Evolutionary conservation across 1,140 invertebrate species (phyloP), one percentile per base, ranked within the genome.

Genomic region (Pogonus chalceus): DNA sequence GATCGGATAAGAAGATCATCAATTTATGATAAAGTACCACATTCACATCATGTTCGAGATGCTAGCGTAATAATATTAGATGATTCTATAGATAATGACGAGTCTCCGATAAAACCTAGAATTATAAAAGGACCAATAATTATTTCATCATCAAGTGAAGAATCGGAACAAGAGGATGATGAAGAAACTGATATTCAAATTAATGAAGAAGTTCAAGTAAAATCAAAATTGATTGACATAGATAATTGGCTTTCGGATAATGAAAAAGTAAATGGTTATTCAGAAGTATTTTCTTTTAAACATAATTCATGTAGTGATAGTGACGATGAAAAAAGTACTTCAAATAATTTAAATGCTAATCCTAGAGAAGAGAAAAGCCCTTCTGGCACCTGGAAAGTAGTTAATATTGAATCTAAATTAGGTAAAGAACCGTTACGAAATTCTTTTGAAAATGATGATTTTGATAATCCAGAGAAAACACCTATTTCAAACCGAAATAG

Each of bases 1-100:
- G 62, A 58, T 55, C 53, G 60, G 35, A 50, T 67, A 26, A 52
- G 64, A 52, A 55, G 58, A 51, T 66, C 62, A 23, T 56, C 53
- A 22, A 53, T 61, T 35, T 58, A 58, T 56, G 56, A 62, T n/a
- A 62, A 61, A 55, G 16, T 50, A 26, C 12, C 20, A 49, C 51
- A 12, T 20, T 53, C 50, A 10, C 20, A 52, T 39, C 2, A 39
- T 23, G 26, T 43, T 4, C 18, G 7, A 9, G 37, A 43, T 18
- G 18, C 9, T 18, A 43, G 37, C 18, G 37, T 43, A 4, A 43
- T 43, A 4, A 18, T 43, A 9, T 4, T 43, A 43, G 9, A 18
- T 18, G 37, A 43, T 43, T 10, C 7, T 43, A 10, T 43, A 12
- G 4, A 9, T 43, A 18, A 43, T 3, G 37, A 18, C 4, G 7